phyloP scores from a whole-genome alignment of 64 coral and sea anemone genomes.

The Montipora cactus region DNA sequence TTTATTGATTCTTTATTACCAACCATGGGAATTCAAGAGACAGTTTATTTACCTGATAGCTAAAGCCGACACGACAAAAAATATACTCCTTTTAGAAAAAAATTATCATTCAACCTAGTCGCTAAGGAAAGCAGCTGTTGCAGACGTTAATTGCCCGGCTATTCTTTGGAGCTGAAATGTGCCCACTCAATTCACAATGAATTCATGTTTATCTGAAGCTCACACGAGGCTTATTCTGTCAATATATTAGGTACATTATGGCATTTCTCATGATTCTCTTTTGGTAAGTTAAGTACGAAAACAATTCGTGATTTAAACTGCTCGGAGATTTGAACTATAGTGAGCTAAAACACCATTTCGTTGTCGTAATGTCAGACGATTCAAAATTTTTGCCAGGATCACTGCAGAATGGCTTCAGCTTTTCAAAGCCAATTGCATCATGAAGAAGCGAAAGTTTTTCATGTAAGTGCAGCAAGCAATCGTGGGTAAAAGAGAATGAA shows the following conservation, averaged over 20 bases:
- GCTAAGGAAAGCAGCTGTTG: not conserved
- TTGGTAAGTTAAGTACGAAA: not conserved
- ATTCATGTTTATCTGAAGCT: not conserved
- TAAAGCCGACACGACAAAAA: not conserved
- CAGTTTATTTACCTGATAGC: not conserved
- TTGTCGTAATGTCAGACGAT: not conserved
- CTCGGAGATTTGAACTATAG: not conserved
- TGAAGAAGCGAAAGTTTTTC: too few species aligned
- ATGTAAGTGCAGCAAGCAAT: too few species aligned
- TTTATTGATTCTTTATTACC: too few species aligned
- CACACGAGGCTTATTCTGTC: too few species aligned
- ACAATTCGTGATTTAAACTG: not conserved
- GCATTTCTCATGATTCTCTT: not conserved
- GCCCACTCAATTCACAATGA: not conserved
- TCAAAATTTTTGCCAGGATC: not conserved
- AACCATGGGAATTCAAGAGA: too few species aligned
- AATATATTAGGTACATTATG: too few species aligned
- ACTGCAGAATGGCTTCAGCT: too few species aligned
- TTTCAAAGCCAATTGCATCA: too few species aligned
- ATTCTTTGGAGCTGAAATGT: not conserved
- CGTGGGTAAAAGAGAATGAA: too few species aligned
- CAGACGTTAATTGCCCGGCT: not conserved
- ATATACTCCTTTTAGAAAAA: not conserved
- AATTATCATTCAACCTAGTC: not conserved
- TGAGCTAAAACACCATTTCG: not conserved